These are phyloP conservation scores for Pseudomyrmex flavicornis DNA, from an alignment of 1,140 invertebrate genomes.

Conservation along the genomic window DNA sequence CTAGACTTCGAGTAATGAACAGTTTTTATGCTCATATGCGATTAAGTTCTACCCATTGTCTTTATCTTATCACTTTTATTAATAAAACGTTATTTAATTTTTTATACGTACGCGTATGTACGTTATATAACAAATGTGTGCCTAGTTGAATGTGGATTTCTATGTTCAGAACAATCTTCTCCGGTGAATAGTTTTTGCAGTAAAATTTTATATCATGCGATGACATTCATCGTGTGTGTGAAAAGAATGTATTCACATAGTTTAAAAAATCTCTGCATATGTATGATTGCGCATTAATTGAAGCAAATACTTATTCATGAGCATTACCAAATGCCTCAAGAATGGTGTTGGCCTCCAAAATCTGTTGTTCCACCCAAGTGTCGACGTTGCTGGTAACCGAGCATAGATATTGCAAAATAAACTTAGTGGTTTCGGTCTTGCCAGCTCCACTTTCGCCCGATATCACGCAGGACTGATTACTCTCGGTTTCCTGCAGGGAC, in stretches of 20 bases:
- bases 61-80: background rate
- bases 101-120: too few relatives aligned
- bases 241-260: too few relatives aligned
- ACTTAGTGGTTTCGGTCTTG: slow-evolving; percentile 98
- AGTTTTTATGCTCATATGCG: slow-evolving; percentile 59
- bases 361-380: slow-evolving; percentile 97
- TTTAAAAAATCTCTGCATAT: too few relatives aligned
- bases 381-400: slow-evolving; percentile 95
- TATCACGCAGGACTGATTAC: slow-evolving; percentile 97
- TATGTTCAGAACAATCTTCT: too few relatives aligned
- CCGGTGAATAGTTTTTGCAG: too few relatives aligned
- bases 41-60: slow-evolving; percentile 39
- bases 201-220: too few relatives aligned
- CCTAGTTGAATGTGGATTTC: too few relatives aligned
- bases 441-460: slow-evolving; percentile 99
- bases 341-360: slow-evolving; percentile 96
- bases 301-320: background rate
- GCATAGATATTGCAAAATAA: slow-evolving; percentile 97
- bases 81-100: background rate
- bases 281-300: background rate
- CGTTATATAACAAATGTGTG: too few relatives aligned
- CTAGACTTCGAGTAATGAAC: slow-evolving; percentile 60
- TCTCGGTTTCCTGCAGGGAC: slow-evolving; percentile 87
- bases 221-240: too few relatives aligned
- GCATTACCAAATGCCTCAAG: slow-evolving; percentile 95